Evolutionary conservation across 2,888 invertebrate species (phyloP).

Genomic region (Hypselothyrea guttata): DNA sequence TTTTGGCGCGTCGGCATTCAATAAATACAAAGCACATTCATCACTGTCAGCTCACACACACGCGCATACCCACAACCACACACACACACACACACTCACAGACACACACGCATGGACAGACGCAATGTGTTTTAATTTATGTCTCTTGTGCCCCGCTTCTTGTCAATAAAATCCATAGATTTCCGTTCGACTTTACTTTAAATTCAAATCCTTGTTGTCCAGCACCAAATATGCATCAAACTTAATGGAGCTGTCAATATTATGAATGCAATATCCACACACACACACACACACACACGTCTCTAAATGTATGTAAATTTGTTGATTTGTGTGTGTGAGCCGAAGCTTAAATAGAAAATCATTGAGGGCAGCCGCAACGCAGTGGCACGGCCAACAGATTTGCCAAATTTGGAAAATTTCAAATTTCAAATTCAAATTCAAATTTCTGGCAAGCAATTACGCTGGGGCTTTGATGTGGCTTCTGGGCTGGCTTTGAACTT

Average conservation of each 20-base stretch:
- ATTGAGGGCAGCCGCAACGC: slow-evolving; percentile 24
- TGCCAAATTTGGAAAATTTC: slow-evolving; percentile 11
- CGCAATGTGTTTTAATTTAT: slow-evolving; percentile 37
- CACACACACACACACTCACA: not conserved
- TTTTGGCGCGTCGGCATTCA: slow-evolving; percentile 37
- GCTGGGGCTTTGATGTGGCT: slow-evolving; percentile 61
- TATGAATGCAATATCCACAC: not conserved
- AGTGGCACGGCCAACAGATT: slow-evolving; percentile 23
- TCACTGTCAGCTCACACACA: slow-evolving; percentile 59
- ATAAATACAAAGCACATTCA: slow-evolving; percentile 67
- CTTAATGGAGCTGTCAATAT: slow-evolving; percentile 20
- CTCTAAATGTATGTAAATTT: slow-evolving; percentile 4
- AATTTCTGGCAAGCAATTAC: slow-evolving; percentile 60
- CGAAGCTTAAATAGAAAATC: slow-evolving; percentile 18
- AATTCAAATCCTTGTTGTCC: slow-evolving; percentile 3
- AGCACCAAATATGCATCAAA: not conserved
- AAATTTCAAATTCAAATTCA: slow-evolving; percentile 50
- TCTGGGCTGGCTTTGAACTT: slow-evolving; percentile 45
- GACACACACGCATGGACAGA: not conserved
- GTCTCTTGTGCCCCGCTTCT: not conserved
- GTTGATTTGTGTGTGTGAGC: slow-evolving; percentile 5
- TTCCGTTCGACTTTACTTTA: slow-evolving; percentile 1
- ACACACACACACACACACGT: not conserved
- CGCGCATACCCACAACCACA: not conserved
- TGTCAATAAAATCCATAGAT: too few relatives aligned